A percentile compares a stretch with the other conserved stretches of the same genome.
Conservation (phyloP, 2,888 invertebrate genomes). For the Saturnia japonica region DNA sequence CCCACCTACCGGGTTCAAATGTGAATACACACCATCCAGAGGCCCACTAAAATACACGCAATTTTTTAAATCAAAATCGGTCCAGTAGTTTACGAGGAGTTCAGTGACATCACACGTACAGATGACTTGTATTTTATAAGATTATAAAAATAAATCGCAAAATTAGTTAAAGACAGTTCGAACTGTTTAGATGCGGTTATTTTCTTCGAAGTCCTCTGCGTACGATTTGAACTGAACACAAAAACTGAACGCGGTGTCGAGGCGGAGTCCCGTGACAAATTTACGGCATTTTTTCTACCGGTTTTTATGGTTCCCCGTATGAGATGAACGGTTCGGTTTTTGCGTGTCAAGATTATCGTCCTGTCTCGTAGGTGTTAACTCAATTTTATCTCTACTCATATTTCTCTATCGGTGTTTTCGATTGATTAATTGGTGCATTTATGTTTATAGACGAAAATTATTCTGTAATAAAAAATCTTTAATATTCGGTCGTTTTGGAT, state of each 20-base stretch:
- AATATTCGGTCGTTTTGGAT: too few species aligned
- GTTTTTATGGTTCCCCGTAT: constrained; percentile 52
- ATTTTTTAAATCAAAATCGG: too few species aligned
- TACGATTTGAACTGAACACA: constrained; percentile 26
- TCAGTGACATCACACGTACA: background rate
- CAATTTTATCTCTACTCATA: constrained; percentile 44
- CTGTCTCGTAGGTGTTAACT: constrained; percentile 54
- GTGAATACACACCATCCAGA: too few species aligned
- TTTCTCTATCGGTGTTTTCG: constrained; percentile 9
- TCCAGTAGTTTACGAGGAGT: background rate
- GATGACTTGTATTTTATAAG: background rate
- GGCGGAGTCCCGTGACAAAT: constrained; percentile 62
- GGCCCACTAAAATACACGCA: too few species aligned
- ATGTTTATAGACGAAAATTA: background rate
- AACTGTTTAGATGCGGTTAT: constrained; percentile 7
- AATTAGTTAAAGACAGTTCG: background rate
- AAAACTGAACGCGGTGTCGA: constrained; percentile 38
- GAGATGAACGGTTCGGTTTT: constrained; percentile 49
- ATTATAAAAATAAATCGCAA: background rate
- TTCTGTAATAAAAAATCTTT: too few species aligned
- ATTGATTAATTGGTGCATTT: constrained; percentile 11
- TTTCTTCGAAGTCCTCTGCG: constrained; percentile 15
- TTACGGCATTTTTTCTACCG: constrained; percentile 54
- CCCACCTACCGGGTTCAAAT: too few species aligned
- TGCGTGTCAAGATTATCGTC: constrained; percentile 49